Evolutionary conservation across 2,113 vertebrate genomes (phyloP), one percentile per base, ranked within the genome.

Genomic region (Pomatostomus ruficeps): DNA sequence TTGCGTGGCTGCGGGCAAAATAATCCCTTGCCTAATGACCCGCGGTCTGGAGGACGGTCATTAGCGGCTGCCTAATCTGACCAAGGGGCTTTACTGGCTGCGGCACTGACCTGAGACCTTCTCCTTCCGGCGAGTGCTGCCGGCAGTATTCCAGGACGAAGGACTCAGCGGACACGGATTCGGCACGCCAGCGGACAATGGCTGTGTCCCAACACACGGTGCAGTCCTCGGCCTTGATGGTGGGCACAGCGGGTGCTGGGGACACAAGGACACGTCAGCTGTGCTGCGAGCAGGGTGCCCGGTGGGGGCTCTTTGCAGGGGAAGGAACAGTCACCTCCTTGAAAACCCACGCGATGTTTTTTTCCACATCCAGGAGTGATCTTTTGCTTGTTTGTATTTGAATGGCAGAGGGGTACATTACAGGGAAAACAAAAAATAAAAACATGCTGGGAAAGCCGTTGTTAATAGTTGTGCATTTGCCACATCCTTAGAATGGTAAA

Each of bases 91-190:
- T 29, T 31, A 5, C 23, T 3, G 12, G 17, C 22, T 1, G 1
- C 5, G 6, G 29, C 45, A 96, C 98, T 96, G 93, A 99, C 99
- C 99, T 99, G 92, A 99, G 99, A 24, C 99, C 99, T 62, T 99
- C 99, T n/a, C 99, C 99, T 84, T 99, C 99, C 1, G 98, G 97
- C 5, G 99, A 98, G 36, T 98, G 98, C 94, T 99, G 99, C 73
- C 98, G 98, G 96, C 99, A 99, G 96, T 99, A 99, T 94, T 99
- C 99, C 92, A 99, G 65, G 14, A 98, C 99, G 95, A 99, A 99
- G 90, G 97, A 98, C 49, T 98, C 98, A 1, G 95, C 97, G 1
- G 98, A 96, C 7, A 66, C 87, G 0, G 88, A 96, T 45, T 94
- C 68, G 23, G 92, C 22, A 9, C 55, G 95, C 99, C 99, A 99